Evolutionary conservation across 2,113 vertebrate genomes (phyloP).

Genomic region (Columbina picui): DNA sequence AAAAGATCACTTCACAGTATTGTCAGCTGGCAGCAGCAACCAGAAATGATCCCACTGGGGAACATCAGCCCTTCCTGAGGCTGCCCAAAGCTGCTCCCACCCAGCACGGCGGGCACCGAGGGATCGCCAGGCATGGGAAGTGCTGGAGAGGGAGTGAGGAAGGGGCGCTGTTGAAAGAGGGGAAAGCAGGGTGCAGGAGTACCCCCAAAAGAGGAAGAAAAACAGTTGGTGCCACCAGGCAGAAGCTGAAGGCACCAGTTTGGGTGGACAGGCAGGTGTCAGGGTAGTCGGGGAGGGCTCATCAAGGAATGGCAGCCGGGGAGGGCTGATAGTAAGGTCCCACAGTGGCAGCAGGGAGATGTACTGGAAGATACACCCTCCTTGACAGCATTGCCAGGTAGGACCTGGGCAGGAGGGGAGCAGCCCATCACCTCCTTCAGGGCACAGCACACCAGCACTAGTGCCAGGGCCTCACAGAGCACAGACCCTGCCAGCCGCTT

Average conservation of each 20-base stretch:
- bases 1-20: neutral
- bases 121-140: neutral
- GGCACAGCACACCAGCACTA: neutral
- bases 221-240: neutral
- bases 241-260: neutral
- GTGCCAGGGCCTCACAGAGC: neutral
- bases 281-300: neutral
- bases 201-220: neutral
- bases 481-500: neutral
- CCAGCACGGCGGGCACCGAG: accelerated
- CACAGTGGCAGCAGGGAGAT: neutral
- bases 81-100: neutral
- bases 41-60: neutral
- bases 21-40: neutral
- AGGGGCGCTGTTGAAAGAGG: neutral
- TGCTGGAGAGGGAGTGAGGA: neutral
- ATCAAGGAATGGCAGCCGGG: neutral
- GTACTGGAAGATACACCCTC: neutral
- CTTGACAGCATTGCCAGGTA: neutral
- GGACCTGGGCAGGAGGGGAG: neutral
- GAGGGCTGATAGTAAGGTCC: neutral
- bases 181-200: neutral
- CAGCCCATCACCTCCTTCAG: neutral
- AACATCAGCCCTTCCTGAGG: neutral
- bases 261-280: neutral